A percentile compares a stretch with the other conserved stretches of the same genome.
These are phyloP conservation scores for Brachionus sp. DNA, from an alignment of 1,140 invertebrate species.

Conservation along the genomic window DNA sequence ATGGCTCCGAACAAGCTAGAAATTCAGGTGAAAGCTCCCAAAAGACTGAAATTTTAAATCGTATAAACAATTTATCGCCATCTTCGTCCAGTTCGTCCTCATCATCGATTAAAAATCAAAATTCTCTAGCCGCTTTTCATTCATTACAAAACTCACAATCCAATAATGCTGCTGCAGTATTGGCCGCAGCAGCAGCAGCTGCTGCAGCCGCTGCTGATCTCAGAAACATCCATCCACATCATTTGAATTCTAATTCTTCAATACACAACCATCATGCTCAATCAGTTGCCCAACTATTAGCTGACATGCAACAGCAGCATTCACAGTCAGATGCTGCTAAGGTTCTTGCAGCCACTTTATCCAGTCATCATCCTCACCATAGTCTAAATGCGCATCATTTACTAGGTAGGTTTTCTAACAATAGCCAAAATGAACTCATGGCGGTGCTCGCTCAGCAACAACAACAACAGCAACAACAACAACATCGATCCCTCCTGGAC, in stretches of 20 bases:
- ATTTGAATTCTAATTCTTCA: neutral
- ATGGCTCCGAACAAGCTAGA: neutral
- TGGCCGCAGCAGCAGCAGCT: conserved; percentile 26
- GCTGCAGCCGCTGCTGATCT: conserved; percentile 40
- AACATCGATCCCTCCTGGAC: neutral
- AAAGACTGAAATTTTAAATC: conserved; percentile 26
- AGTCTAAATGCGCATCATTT: conserved; percentile 20
- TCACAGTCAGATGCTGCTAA: conserved; percentile 25
- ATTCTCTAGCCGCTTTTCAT: neutral
- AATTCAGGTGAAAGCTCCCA: neutral
- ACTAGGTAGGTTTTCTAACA: conserved; percentile 11
- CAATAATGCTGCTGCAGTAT: conserved; percentile 25
- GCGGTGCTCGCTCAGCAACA: conserved; percentile 22
- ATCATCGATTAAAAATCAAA: conserved; percentile 33
- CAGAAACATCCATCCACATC: neutral
- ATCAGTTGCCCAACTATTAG: conserved; percentile 18
- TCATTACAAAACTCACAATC: neutral
- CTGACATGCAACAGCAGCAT: conserved; percentile 41
- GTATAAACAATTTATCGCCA: conserved; percentile 37
- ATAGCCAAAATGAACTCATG: conserved; percentile 5
- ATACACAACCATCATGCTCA: conserved; percentile 38
- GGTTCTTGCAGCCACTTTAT: neutral
- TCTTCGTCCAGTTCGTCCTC: conserved; percentile 33
- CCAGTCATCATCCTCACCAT: conserved; percentile 7
- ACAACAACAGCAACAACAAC: conserved; percentile 35